Evolutionary conservation across 2,797 vertebrate genomes (phyloP).

Genomic region (Eulemur albifrons): DNA sequence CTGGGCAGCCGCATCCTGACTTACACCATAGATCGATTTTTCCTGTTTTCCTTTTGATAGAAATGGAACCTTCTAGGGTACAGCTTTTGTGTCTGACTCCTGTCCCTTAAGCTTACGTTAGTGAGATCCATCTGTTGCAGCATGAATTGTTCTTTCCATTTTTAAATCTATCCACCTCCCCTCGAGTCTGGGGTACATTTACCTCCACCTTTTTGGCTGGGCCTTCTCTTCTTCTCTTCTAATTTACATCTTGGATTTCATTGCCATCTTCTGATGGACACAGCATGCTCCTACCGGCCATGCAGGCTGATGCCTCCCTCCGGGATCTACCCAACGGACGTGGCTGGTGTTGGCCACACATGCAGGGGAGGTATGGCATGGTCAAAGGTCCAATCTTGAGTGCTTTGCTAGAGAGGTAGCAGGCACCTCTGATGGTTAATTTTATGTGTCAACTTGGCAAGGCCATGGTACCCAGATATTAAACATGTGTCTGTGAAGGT

Average conservation of each 20-base stretch:
- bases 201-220: not conserved
- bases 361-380: accelerated
- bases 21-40: not conserved
- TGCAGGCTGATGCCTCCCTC: not conserved
- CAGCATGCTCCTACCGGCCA: accelerated
- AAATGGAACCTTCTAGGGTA: not conserved
- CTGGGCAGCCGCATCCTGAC: not conserved
- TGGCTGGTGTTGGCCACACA: not conserved
- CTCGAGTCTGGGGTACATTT: too few relatives aligned
- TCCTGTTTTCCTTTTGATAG: not conserved
- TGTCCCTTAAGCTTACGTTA: not conserved
- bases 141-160: not conserved
- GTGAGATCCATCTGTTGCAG: not conserved
- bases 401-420: not conserved
- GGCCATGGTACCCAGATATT: not conserved
- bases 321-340: not conserved
- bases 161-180: not conserved
- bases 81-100: not conserved
- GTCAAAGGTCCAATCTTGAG: too few relatives aligned
- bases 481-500: not conserved
- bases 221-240: not conserved
- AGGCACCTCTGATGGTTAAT: not conserved
- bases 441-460: not conserved
- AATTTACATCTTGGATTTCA: not conserved
- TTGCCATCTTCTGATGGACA: not conserved